A percentile compares a stretch with the other conserved stretches of the same genome.
Conservation (phyloP, 1,140 invertebrate species). For the Proales similis region DNA sequence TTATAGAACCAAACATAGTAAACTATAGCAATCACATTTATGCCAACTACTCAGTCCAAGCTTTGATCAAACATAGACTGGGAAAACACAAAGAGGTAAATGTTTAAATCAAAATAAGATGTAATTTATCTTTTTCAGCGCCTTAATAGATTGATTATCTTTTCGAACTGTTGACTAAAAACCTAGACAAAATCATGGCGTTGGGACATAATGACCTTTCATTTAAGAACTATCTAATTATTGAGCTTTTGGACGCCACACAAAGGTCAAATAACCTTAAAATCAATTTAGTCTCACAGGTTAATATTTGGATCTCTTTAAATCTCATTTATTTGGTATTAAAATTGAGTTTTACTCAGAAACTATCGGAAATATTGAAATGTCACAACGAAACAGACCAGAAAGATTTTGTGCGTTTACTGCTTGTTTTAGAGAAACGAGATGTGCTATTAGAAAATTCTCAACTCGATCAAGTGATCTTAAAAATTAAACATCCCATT, state of each 20-base stretch:
- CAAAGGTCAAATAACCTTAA: conserved; percentile 16
- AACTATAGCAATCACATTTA: conserved; percentile 31
- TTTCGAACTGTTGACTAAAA: conserved; percentile 16
- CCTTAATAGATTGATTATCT: background rate
- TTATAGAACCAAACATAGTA: conserved; percentile 13
- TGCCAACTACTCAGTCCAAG: conserved; percentile 34
- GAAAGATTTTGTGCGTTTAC: conserved; percentile 19
- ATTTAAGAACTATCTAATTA: conserved; percentile 30
- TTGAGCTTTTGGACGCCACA: conserved; percentile 15
- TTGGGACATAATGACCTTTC: conserved; percentile 23
- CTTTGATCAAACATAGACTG: conserved; percentile 21
- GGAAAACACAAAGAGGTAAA: conserved; percentile 14
- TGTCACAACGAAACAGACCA: conserved; percentile 5
- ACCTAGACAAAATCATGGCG: conserved; percentile 28
- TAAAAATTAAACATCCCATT: background rate
- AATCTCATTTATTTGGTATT: background rate
- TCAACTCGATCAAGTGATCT: conserved; percentile 2
- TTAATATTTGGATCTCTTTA: background rate
- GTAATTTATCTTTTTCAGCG: background rate
- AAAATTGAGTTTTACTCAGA: background rate
- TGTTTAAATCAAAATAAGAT: background rate
- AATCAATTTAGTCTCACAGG: conserved; percentile 26
- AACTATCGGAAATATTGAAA: conserved; percentile 4
- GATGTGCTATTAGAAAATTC: conserved; percentile 25
- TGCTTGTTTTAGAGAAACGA: conserved; percentile 22